Base-by-base conservation (phyloP, 2,797 vertebrate species). In the Oreonectes daqikongensis region DNA sequence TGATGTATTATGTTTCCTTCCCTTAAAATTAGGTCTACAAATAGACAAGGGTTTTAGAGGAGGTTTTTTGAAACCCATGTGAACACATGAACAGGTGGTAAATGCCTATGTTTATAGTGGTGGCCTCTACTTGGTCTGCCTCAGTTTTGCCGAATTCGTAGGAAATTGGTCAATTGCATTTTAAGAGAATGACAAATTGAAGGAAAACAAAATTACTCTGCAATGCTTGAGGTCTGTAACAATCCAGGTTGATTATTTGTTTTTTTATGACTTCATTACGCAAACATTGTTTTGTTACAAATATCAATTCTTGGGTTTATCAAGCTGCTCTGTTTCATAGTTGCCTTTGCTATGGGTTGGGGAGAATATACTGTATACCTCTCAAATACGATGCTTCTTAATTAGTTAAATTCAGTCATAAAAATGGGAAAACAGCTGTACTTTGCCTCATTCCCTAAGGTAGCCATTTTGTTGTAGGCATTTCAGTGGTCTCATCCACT, bases 261-360 rank as follows among this genome's bases (percentile, higher is more conserved):
- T 63, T 63, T 64, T 74, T 11, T 66, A 73, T 80, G 65, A 90
- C 87, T 90, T 90, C 88, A 90, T 88, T 84, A 65, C 69, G 87
- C 80, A 83, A 87, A 86, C 88, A 85, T 75, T 14, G 40, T 70
- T 72, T 78, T 57, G 65, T 78, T 69, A 69, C 74, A 71, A 63
- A 46, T 18, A 48, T 70, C 52, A 66, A 70, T 69, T 84, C 71
- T 77, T 80, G 77, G 79, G 84, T 86, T 84, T 73, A 83, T 87
- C 83, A 85, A 88, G 90, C 90, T 91, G 86, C 88, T 89, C 88
- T 85, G 86, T 79, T 78, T 82, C 69, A 83, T 87, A 86, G 92
- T 92, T 93, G 92, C 92, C 92, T 93, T 94, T 24, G 87, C 88
- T 87, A 86, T 84, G 82, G 86, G 86, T 81, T 66, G 79, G 73